Conservation (phyloP, 1,140 invertebrate genomes). For the Pantala flavescens region DNA sequence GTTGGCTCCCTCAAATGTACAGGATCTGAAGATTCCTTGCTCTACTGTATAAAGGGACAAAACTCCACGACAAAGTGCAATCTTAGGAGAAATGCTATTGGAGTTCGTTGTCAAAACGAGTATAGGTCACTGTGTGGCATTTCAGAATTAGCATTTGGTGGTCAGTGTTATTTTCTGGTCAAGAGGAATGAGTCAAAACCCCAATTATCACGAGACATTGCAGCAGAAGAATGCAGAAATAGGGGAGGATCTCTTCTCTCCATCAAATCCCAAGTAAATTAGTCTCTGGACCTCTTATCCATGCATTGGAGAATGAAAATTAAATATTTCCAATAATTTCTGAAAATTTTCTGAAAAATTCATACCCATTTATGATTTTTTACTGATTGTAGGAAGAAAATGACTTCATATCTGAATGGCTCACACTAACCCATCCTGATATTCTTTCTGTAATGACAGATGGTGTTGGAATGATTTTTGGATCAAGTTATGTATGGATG, state of each 20-base stretch:
- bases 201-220: slow-evolving; percentile 24
- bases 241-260: slow-evolving; percentile 39
- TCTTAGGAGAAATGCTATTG: slow-evolving; percentile 35
- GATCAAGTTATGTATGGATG: slow-evolving; percentile 38
- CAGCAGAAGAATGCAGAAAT: slow-evolving; percentile 26
- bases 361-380: no score
- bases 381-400: slow-evolving; percentile 40
- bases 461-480: slow-evolving; percentile 39
- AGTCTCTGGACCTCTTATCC: no score
- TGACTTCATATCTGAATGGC: slow-evolving; percentile 47
- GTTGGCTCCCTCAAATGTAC: slow-evolving; percentile 36
- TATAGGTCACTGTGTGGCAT: slow-evolving; percentile 36
- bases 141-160: slow-evolving; percentile 37
- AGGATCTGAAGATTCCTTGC: slow-evolving; percentile 40
- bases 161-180: slow-evolving; percentile 37
- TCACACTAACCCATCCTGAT: slow-evolving; percentile 35
- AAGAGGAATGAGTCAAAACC: slow-evolving; percentile 21
- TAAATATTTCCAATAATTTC: no score
- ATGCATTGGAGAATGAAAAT: no score
- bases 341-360: no score
- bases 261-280: slow-evolving; percentile 35
- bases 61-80: slow-evolving; percentile 16
- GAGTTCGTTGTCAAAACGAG: slow-evolving; percentile 38
- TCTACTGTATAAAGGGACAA: slow-evolving; percentile 31
- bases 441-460: slow-evolving; percentile 41